Evolutionary conservation across 2,888 invertebrate genomes (phyloP).

Genomic region (Mesodorylaimus sp.): DNA sequence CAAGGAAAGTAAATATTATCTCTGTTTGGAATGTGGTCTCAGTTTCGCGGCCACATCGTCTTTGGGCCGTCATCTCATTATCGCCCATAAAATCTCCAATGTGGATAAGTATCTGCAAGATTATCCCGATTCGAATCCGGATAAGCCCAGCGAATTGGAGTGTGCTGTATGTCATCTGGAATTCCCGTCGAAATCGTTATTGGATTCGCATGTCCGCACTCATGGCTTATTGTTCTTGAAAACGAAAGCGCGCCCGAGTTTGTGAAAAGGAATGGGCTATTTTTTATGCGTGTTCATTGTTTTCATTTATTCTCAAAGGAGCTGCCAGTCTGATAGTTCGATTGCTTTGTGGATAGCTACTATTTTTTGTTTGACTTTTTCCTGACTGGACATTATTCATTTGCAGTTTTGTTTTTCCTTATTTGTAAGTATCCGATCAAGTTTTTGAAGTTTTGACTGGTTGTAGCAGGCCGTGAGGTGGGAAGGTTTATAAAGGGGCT

Average conservation of each 20-base stretch:
- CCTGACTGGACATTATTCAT: too few species aligned
- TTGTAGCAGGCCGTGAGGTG: too few species aligned
- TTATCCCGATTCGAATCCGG: background rate
- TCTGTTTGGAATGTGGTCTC: background rate
- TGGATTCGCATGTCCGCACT: background rate
- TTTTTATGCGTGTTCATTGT: too few species aligned
- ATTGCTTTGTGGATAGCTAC: too few species aligned
- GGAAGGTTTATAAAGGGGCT: too few species aligned
- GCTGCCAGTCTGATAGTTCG: too few species aligned
- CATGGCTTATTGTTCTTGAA: background rate
- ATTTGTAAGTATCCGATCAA: too few species aligned
- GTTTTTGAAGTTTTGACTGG: too few species aligned
- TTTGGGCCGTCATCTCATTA: slow-evolving; percentile 1
- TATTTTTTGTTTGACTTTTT: too few species aligned
- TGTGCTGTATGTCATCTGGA: background rate
- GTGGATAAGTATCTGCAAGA: background rate
- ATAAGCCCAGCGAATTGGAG: background rate
- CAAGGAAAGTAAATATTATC: background rate
- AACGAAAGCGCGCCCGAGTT: background rate
- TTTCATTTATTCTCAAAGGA: too few species aligned
- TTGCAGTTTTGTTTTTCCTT: too few species aligned
- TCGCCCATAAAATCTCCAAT: background rate
- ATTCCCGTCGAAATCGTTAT: background rate
- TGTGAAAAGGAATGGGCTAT: too few species aligned
- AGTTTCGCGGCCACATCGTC: background rate